Base-by-base conservation (phyloP, 35 echinoderm and acorn worm genomes). In the Apostichopus californicus region DNA sequence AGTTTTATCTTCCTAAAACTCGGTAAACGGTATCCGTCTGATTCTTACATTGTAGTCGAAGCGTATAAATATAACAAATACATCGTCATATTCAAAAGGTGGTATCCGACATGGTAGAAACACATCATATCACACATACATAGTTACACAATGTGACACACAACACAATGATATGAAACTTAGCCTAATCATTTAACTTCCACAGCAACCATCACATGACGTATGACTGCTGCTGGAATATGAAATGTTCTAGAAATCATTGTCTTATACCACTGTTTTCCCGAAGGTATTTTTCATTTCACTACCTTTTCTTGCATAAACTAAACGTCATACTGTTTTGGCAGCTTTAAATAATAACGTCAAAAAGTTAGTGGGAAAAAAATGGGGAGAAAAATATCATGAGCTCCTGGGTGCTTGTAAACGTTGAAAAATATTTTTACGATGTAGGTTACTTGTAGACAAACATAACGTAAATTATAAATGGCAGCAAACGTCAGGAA, bases 381-480 rank as follows among this genome's bases (percentile, higher is more conserved):
- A 75, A 75, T 20, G 6, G 14, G 14, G 21, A n/a, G 14, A 20
- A 75, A 75, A 18, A 75, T 75, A 75, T 75, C 14, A 75, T 18
- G 14, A 75, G 14, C 71, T 75, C 71, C 71, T 13, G 71, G 70
- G 71, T 75, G 71, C 71, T 18, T 20, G 14, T 13, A 75, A 75
- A 75, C 18, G 71, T 75, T 75, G 14, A 75, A 20, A 75, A 20
- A 75, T 75, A 17, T 75, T 75, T 75, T 75, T 75, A 75, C 71
- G 71, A 75, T 18, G 14, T 75, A 6, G 71, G 14, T 75, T 75
- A 75, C 81, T 23, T 85, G 20, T 21, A 60, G 81, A 85, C 81
- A 85, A 85, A 85, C 81, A 85, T 85, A 58, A 55, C 81, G 58
- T 85, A 85, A 85, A 85, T 85, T 85, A 85, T 55, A 58, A 59